These are phyloP conservation scores for Sarcophilus harrisii DNA, from an alignment of 2,797 vertebrate genomes.

Conservation along the genomic window DNA sequence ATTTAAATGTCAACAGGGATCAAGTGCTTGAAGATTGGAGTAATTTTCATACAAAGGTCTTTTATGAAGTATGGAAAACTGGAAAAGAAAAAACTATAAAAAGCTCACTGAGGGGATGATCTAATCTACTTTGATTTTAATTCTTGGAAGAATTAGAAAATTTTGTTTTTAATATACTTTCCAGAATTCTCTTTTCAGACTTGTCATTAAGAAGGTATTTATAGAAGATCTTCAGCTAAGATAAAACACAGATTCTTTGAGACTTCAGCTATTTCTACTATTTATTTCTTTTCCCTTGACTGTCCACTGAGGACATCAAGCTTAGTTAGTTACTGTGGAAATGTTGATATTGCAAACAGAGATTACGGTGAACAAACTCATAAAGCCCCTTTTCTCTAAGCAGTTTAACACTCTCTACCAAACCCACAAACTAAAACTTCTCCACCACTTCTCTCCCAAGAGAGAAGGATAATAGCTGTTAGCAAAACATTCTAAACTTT, in stretches of 20 bases:
- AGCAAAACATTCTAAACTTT: conserved; percentile 18
- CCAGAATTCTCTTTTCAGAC: conserved; percentile 73
- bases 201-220: conserved; percentile 71
- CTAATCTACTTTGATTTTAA: conserved; percentile 74
- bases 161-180: conserved; percentile 68
- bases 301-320: conserved; percentile 36
- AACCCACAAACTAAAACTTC: conserved; percentile 6
- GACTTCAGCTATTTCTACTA: conserved; percentile 1
- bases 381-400: background rate
- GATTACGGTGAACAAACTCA: conserved; percentile 14
- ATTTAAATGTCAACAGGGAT: conserved; percentile 75
- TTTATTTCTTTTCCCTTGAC: conserved; percentile 9
- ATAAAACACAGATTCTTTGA: conserved; percentile 62
- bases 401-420: conserved; percentile 41
- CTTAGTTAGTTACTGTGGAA: conserved; percentile 35
- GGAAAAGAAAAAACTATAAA: conserved; percentile 75
- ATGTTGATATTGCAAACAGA: background rate
- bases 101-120: conserved; percentile 73
- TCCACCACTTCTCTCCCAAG: background rate
- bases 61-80: conserved; percentile 80
- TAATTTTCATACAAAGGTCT: conserved; percentile 76
- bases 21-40: conserved; percentile 77
- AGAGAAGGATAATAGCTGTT: background rate
- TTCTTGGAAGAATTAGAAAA: conserved; percentile 76
- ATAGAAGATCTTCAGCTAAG: conserved; percentile 59